Base-by-base conservation (phyloP, 2,888 invertebrate genomes). In the Pardosa pseudoannulata region DNA sequence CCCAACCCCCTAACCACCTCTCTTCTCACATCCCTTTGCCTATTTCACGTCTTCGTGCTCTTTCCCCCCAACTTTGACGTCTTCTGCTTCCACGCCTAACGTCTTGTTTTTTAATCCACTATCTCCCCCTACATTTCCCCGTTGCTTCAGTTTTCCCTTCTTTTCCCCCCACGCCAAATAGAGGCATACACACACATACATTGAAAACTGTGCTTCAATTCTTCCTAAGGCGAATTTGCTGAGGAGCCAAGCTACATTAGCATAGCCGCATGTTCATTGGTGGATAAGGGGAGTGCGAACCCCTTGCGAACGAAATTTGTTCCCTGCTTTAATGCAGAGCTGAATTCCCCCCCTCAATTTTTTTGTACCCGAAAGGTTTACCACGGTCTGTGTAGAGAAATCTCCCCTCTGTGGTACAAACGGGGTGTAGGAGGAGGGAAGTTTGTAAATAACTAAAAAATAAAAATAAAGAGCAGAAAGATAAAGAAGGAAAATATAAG, bases 241-340 rank as follows among this genome's bases (percentile, higher is more conserved):
- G 62, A 65, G 71, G 31, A 50, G 50, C 74, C 32, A 64, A 62
- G 71, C 75, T 29, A 82, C 82, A 83, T 83, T 83, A 83, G 82
- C 82, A 83, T 83, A 83, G 82, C 71, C 76, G 76, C 82, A 76
- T 83, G 82, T 72, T 83, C 82, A 83, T 83, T 83, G 82, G 82
- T 32, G 82, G 71, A 31, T 65, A 70, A 36, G 75, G 75, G 81
- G 67, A n/a, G 27, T 23, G 23, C 32, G 56, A 41, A n/a, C 56
- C 56, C 81, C 75, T 68, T 81, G 13, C 68, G 27, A 76, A 83
- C 71, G 71, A 76, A 70, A 72, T 83, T 76, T 71, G 76, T 75
- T 76, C 76, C 64, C 41, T 39, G 36, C 76, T 76, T 76, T 83
- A 83, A 83, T 83, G 82, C 72, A 39, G n/a, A 76, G 41, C 71